phyloP scores from a whole-genome alignment of 2,888 invertebrate genomes.

The Rhogogaster chlorosoma region DNA sequence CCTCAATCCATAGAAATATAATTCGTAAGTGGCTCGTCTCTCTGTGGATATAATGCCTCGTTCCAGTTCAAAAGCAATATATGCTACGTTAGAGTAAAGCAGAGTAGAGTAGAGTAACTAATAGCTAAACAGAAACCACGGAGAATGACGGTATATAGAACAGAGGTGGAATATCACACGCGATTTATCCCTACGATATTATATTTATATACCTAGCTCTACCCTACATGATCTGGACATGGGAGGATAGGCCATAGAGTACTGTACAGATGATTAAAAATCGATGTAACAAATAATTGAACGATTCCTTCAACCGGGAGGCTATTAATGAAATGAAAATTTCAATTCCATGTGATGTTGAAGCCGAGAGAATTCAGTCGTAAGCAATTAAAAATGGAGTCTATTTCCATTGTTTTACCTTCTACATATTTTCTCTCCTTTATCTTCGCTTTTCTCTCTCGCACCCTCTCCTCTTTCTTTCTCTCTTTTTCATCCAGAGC shows the following conservation, averaged over 20 bases:
- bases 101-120: neutral
- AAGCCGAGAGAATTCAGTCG: neutral
- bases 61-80: neutral
- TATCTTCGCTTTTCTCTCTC: neutral
- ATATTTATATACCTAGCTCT: neutral
- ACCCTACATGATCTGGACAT: neutral
- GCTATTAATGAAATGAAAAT: neutral
- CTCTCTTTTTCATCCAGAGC: neutral
- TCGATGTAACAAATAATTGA: neutral
- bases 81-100: neutral
- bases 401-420: neutral
- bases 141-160: neutral
- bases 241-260: neutral
- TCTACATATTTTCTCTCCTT: neutral
- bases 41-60: neutral
- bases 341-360: neutral
- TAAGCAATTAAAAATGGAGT: neutral
- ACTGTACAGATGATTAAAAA: neutral
- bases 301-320: neutral
- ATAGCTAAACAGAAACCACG: neutral
- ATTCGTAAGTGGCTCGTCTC: constrained; percentile 32
- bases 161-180: neutral
- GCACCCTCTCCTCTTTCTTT: neutral
- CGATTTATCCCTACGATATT: neutral
- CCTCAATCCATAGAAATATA: constrained; percentile 20